Evolutionary conservation across 92 coral and sea anemone genomes (phyloP), one percentile per base, ranked within the genome.

Genomic region (Isaurus tuberculatus): DNA sequence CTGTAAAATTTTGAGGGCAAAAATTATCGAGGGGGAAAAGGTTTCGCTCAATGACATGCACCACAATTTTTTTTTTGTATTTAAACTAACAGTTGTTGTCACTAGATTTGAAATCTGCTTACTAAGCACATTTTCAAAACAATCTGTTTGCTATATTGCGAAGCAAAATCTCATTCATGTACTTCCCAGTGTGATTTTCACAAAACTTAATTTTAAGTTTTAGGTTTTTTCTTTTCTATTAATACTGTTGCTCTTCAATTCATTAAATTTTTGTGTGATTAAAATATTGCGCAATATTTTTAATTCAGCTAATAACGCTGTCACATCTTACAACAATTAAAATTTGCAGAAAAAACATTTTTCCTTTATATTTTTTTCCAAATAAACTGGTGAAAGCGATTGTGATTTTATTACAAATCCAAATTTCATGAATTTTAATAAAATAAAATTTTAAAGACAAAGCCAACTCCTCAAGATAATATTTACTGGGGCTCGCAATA

Each of bases 1-100:
- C n/a, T n/a, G n/a, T n/a, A n/a, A n/a, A n/a, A n/a, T n/a, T 46
- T 46, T 46, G 53, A 46, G 53, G 53, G 53, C 53, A 46, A 46
- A 46, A 46, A 46, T 46, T 46, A 46, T 46, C 53, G 16, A 46
- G 53, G 53, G 53, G 53, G 53, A 46, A 0, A 46, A 46, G 53
- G 53, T 46, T 46, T 46, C 53, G 19, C 53, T 46, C 53, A 46
- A 46, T 46, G 53, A 15, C 53, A 46, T 46, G 53, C 53, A 46
- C 53, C 53, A 46, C 19, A 46, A 46, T n/a, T 46, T 46, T 46
- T 46, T 46, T 7, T 11, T 46, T 46, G 53, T 46, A 46, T 46
- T 46, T 46, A 46, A 46, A 46, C 53, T 46, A 46, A 46, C 53
- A 46, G 53, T 46, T 46, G 53, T 46, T 46, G 53, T 46, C 53